Evolutionary conservation across 2,113 vertebrate genomes (phyloP).

Genomic region (Miniopterus natalensis): DNA sequence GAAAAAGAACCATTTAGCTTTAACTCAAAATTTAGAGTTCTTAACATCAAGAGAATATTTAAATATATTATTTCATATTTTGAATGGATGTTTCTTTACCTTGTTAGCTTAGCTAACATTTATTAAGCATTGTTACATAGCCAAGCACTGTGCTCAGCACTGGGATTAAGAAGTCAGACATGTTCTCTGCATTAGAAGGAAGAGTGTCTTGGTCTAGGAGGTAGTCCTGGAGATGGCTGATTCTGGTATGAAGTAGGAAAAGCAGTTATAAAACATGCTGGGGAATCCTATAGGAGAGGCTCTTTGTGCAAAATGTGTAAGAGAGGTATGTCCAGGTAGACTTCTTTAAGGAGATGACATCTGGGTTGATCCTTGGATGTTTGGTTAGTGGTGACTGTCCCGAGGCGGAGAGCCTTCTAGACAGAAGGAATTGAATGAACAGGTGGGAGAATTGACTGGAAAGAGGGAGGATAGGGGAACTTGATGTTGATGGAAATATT

Average conservation of each 20-base stretch:
- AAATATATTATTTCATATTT: not conserved
- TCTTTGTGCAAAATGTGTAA: not conserved
- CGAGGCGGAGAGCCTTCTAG: not conserved
- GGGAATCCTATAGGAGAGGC: not conserved
- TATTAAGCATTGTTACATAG: not conserved
- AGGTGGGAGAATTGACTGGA: not conserved
- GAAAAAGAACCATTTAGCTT: not conserved
- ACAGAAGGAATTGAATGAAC: not conserved
- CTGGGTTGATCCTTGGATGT: not conserved
- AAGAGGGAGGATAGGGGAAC: not conserved
- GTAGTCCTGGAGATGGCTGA: not conserved
- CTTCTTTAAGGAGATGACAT: not conserved
- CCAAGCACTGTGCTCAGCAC: not conserved
- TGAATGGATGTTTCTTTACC: not conserved
- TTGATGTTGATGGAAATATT: not conserved
- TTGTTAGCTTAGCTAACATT: not conserved
- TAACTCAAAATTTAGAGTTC: not conserved
- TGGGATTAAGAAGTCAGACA: not conserved
- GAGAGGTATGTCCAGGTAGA: not conserved
- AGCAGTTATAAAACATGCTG: not conserved
- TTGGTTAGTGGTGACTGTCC: not conserved
- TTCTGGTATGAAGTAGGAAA: not conserved
- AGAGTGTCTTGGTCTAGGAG: not conserved
- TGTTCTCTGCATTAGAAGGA: not conserved
- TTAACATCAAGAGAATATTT: slow-evolving; percentile 17